These are phyloP conservation scores for Phoeniculus purpureus DNA, from an alignment of 2,797 vertebrate genomes.

Conservation along the genomic window DNA sequence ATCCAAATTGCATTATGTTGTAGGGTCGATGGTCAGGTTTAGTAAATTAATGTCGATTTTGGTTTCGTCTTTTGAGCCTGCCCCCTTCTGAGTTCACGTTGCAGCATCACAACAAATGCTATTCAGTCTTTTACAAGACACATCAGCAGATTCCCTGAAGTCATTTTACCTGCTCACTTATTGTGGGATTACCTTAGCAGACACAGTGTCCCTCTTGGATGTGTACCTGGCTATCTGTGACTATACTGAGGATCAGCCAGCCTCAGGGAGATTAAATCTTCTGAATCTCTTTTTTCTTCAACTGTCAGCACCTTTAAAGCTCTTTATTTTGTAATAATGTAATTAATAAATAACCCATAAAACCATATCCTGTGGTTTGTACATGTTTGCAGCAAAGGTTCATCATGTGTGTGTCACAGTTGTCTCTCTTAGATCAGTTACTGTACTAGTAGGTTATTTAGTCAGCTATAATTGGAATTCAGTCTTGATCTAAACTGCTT, in stretches of 20 bases:
- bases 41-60: conserved; percentile 52
- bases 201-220: not conserved
- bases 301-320: not conserved
- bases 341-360: not conserved
- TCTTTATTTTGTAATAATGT: too few relatives aligned
- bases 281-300: conserved; percentile 5
- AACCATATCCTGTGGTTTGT: not conserved
- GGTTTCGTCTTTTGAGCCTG: conserved; percentile 27
- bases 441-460: not conserved
- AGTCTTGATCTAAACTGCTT: not conserved
- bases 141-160: not conserved
- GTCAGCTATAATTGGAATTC: not conserved
- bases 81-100: conserved; percentile 12
- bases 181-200: not conserved
- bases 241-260: not conserved
- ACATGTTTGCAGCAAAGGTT: not conserved
- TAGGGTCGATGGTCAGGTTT: conserved; percentile 59
- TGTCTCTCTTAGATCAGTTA: not conserved
- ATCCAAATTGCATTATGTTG: not conserved
- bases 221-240: not conserved
- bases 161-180: not conserved
- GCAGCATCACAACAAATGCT: not conserved
- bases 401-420: not conserved
- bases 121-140: not conserved
- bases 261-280: not conserved